Base-by-base conservation (phyloP, 2,113 vertebrate species). In the Ardeotis arabs region DNA sequence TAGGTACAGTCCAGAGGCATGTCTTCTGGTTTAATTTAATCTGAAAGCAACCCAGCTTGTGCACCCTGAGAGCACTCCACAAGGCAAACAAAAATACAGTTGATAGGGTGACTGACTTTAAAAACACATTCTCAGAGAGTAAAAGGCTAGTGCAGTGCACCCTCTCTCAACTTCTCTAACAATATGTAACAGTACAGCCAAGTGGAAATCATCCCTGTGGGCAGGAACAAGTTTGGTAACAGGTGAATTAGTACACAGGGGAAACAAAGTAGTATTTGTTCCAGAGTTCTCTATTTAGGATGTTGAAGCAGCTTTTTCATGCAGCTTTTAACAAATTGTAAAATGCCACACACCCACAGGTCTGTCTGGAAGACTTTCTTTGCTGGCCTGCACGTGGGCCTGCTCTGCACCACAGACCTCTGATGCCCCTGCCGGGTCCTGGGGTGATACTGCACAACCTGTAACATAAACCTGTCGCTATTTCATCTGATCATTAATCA, bases 401-500 rank as follows among this genome's bases (percentile, higher is more conserved):
- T 13, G 68, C 64, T 52, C 66, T 14, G 64, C 56, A 50, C 59
- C 2, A 1, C 64, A 77, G 90, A 58, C 7, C 47, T 63, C 63
- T 35, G 55, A 44, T 75, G 6, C 29, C 2, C 1, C 79, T 89
- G 2, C 70, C 7, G 4, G 37, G 45, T 50, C 41, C 41, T 28
- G 22, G 28, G 55, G 21, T 44, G 56, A 24, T 28, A 39, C 60
- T 68, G 92, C 79, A 87, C 3, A 22, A 10, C 56, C 44, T 27
- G 93, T 87, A 74, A 94, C 60, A 78, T 58, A 89, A 92, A 72
- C 33, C 52, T 0, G 0, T 72, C 87, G 91, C 92, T 93, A 95
- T 97, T 95, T 93, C 68, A 64, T 90, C 68, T 64, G 83, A 78
- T 41, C 92, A 86, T 96, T 81, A 89, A 93, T 95, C 93, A 93